A percentile compares a stretch with the other conserved stretches of the same genome.
Evolutionary conservation across 2,888 invertebrate genomes (phyloP).

Genomic region (Tenodera sinensis): DNA sequence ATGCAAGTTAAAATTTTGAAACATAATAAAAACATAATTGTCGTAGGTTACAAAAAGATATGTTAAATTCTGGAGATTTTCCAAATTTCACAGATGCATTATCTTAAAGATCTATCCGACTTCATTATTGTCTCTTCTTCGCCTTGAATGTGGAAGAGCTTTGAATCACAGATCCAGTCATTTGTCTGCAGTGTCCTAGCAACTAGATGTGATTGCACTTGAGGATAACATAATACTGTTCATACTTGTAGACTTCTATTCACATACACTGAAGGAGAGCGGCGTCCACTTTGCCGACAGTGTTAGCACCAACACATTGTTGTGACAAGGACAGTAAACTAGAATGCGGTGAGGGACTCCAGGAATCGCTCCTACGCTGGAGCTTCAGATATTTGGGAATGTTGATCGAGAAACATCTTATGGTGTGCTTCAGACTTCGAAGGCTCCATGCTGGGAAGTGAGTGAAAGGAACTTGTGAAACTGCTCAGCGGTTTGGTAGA

Average conservation of each 20-base stretch:
- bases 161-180: too few relatives aligned
- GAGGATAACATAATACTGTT: neutral
- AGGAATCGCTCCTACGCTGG: neutral
- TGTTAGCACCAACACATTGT: neutral
- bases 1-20: too few relatives aligned
- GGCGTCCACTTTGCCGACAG: too few relatives aligned
- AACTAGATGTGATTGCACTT: too few relatives aligned
- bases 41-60: too few relatives aligned
- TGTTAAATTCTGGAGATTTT: too few relatives aligned
- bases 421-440: neutral
- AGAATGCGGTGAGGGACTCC: neutral
- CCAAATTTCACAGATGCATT: too few relatives aligned
- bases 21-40: too few relatives aligned
- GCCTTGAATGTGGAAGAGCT: too few relatives aligned
- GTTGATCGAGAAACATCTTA: neutral
- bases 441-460: neutral
- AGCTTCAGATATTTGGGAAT: neutral
- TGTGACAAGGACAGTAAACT: neutral
- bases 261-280: neutral
- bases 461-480: neutral
- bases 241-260: neutral
- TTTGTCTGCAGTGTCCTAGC: too few relatives aligned
- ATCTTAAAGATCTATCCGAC: too few relatives aligned
- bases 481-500: neutral
- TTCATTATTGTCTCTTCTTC: too few relatives aligned